Evolutionary conservation across 1,140 invertebrate genomes (phyloP).

Genomic region (Euglossa dilemma): DNA sequence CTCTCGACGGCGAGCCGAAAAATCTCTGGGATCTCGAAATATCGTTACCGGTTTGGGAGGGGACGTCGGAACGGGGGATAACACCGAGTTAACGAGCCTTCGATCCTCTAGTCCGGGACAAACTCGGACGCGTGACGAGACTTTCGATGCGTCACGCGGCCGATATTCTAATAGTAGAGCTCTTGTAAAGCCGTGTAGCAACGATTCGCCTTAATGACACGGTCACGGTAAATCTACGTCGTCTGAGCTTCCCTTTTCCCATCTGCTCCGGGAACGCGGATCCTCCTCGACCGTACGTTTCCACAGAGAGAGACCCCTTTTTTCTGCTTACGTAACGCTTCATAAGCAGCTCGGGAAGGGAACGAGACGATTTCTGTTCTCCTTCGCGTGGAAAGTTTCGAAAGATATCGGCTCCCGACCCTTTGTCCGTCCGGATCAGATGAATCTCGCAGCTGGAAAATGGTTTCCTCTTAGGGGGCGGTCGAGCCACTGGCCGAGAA

Average conservation of each 20-base stretch:
- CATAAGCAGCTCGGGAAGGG: slow-evolving; percentile 9
- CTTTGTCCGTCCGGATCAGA: slow-evolving; percentile 40
- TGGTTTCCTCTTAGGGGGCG: slow-evolving; percentile 34
- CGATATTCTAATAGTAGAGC: neutral
- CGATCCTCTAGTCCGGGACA: neutral
- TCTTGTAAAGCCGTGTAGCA: neutral
- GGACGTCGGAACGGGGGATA: neutral
- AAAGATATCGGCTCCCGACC: slow-evolving; percentile 9
- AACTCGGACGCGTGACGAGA: slow-evolving; percentile 8
- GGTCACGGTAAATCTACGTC: neutral
- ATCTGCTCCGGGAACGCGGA: neutral
- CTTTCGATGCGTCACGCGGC: neutral
- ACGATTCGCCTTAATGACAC: slow-evolving; percentile 7
- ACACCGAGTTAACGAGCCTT: neutral
- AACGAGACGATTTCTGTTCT: slow-evolving; percentile 46
- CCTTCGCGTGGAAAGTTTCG: slow-evolving; percentile 38
- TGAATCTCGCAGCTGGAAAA: slow-evolving; percentile 45
- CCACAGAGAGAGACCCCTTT: neutral
- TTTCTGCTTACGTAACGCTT: slow-evolving; percentile 41
- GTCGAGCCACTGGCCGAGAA: slow-evolving; percentile 27
- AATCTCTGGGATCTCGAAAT: neutral
- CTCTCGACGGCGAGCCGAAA: too few species aligned
- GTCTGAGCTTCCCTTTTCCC: too few species aligned
- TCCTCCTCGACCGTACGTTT: neutral
- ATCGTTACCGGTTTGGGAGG: neutral